phyloP scores from a whole-genome alignment of 2,797 vertebrate genomes.

The Perodicticus potto region DNA sequence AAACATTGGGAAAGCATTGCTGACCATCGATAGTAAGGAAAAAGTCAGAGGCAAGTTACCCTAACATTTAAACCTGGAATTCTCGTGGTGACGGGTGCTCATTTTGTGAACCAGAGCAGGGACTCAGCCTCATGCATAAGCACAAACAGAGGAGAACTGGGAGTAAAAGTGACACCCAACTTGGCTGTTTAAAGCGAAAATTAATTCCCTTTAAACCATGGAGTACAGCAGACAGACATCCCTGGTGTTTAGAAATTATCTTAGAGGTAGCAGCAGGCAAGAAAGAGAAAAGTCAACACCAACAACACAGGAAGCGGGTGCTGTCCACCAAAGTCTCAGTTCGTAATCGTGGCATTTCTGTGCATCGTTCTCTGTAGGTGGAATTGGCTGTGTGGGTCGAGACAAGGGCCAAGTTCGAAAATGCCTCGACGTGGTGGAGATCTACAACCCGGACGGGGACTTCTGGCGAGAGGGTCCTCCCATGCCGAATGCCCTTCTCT shows the following conservation, averaged over 20 bases:
- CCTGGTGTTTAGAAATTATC: conserved; percentile 46
- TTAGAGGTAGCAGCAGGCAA: conserved; percentile 36
- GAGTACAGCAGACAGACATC: neutral
- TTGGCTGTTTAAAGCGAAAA: neutral
- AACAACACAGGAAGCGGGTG: fast-evolving
- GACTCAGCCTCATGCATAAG: neutral
- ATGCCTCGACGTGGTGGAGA: conserved; percentile 96
- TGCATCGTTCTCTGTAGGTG: conserved; percentile 89
- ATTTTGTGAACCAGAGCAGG: neutral
- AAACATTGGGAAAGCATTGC: neutral
- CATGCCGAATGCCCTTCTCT: conserved; percentile 95
- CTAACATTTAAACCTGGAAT: neutral
- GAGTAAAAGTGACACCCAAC: neutral
- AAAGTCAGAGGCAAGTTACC: neutral
- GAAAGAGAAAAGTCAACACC: conserved; percentile 10
- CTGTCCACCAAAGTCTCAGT: neutral
- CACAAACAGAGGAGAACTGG: neutral
- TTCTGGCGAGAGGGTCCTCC: conserved; percentile 96
- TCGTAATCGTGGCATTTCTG: conserved; percentile 2
- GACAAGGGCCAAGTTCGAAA: conserved; percentile 96
- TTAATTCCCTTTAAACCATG: too few relatives aligned
- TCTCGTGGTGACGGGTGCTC: neutral
- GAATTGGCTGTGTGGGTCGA: conserved; percentile 95
- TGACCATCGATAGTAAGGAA: neutral
- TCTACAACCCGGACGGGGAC: conserved; percentile 96